Base-by-base conservation (phyloP, 1,140 invertebrate genomes). In the Hydropsyche tenuis region DNA sequence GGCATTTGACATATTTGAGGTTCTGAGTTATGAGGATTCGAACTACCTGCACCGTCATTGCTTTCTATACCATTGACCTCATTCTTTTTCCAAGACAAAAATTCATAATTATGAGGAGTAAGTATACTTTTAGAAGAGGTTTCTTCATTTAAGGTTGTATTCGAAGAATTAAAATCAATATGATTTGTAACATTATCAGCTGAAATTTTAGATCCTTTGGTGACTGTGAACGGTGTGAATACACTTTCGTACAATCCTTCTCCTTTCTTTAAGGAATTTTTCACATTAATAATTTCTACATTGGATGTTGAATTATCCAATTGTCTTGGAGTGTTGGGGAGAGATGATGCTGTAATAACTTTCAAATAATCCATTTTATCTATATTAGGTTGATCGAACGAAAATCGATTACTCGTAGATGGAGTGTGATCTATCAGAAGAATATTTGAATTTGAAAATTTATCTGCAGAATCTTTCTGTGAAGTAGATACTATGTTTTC, bases 231-330 rank as follows among this genome's bases (percentile, higher is more conserved):
- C 25, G 76, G 76, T 14, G 76, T 73, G 37, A 77, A 77, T 23
- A 77, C 71, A 27, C 73, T 75, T 53, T 77, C 76, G 37, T 77
- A 77, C 1, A 77, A 66, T 3, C 48, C 27, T 30, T 73, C 72
- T 11, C 68, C 51, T 60, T 60, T 60, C 22, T 46, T 22, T 3
- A n/a, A 20, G 12, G 11, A 20, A 68, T 20, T 2, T 46, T 11
- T 27, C 30, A 37, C 7, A 20, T 48, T 63, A 2, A 51, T 6
- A 14, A 73, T 25, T 5, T 73, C 25, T 25, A 73, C 63, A 4
- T 62, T 73, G 5, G 37, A 51, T 0, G 63, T 16, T 25, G 22
- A n/a, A 63, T 42, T 63, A n/a, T 72, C 70, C 12, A 56, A 63
- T 63, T 43, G 27, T 62, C 37, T 37, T 72, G 48, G 56, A 25